phyloP scores from a whole-genome alignment of 2,113 vertebrate species.

The Illadopsis cleaveri region DNA sequence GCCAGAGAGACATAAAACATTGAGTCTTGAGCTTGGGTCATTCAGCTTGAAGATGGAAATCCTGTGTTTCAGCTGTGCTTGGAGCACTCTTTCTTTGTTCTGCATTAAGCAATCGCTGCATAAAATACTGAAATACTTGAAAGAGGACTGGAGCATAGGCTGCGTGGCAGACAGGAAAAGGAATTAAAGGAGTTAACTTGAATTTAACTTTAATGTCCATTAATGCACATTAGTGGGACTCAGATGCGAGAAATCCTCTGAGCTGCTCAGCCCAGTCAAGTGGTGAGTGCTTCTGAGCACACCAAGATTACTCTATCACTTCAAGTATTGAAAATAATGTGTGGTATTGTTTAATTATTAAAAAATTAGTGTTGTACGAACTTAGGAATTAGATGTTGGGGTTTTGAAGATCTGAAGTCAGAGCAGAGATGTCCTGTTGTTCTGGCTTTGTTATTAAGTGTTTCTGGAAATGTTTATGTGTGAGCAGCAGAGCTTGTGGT shows the following conservation, averaged over 20 bases:
- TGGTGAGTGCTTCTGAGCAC: neutral
- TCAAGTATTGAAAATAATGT: neutral
- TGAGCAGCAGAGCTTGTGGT: rapidly evolving
- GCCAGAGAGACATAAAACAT: neutral
- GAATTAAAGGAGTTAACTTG: neutral
- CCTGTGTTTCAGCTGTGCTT: neutral
- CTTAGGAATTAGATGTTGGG: neutral
- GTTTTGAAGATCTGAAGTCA: neutral
- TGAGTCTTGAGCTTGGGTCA: neutral
- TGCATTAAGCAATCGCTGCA: neutral
- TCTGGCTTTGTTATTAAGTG: neutral
- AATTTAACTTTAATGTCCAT: neutral
- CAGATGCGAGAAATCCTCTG: neutral
- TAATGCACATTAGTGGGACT: neutral
- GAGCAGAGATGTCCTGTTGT: neutral
- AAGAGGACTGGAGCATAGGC: neutral
- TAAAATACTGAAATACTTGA: neutral
- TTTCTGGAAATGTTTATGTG: neutral
- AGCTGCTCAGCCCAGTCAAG: neutral
- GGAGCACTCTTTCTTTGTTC: neutral
- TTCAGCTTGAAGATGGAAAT: neutral
- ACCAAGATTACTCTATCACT: neutral
- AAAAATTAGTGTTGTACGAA: neutral
- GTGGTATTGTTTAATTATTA: neutral
- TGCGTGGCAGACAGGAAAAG: neutral